A percentile compares a stretch with the other conserved stretches of the same genome.
Conservation (phyloP, 2,888 invertebrate species). For the Cheiracanthium punctorium region DNA sequence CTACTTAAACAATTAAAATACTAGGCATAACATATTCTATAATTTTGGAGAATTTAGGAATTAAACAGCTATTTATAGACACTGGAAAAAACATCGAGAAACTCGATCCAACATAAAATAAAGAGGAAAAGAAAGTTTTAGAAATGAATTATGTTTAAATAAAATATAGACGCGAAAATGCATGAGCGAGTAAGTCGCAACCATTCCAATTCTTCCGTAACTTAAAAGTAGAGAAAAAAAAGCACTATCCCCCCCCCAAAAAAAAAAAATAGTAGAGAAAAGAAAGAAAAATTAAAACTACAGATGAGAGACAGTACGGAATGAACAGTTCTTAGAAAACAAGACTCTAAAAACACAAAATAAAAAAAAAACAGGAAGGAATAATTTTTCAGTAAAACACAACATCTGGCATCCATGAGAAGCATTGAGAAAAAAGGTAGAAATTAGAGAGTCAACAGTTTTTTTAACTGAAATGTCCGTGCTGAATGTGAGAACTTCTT, state of each 20-base stretch:
- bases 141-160: neutral
- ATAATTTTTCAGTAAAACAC: constrained; percentile 68
- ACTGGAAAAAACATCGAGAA: too few relatives aligned
- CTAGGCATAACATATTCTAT: too few relatives aligned
- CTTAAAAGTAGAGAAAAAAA: neutral
- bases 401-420: constrained; percentile 68
- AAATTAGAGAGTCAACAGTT: constrained; percentile 67
- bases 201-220: neutral
- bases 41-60: too few relatives aligned
- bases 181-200: neutral
- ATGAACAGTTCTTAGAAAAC: constrained; percentile 54
- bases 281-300: constrained; percentile 2
- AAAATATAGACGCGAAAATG: neutral
- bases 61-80: too few relatives aligned
- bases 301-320: constrained; percentile 46
- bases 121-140: neutral
- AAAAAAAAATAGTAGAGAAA: neutral
- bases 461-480: constrained; percentile 53
- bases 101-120: neutral
- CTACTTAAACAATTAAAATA: too few relatives aligned
- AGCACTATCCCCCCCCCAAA: neutral
- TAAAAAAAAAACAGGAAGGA: constrained; percentile 59
- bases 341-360: constrained; percentile 53
- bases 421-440: constrained; percentile 22
- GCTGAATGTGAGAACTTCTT: constrained; percentile 68